These are phyloP conservation scores for Rhincodon typus DNA, from an alignment of 2,797 vertebrate genomes.

Conservation along the genomic window DNA sequence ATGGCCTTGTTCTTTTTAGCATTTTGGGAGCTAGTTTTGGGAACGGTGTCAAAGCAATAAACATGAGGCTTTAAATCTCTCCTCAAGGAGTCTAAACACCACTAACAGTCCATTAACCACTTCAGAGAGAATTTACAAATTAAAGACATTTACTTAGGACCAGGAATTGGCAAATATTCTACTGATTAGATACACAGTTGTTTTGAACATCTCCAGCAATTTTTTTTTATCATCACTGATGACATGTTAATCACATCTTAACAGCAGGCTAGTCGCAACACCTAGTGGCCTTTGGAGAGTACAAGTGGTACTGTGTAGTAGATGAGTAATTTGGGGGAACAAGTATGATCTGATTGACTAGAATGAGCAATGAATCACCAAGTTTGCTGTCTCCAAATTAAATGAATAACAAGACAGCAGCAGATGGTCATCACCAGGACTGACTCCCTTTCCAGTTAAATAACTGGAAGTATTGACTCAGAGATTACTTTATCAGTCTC, in stretches of 20 bases:
- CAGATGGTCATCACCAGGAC: background rate
- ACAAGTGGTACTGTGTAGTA: background rate
- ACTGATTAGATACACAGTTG: background rate
- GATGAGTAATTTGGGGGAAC: background rate
- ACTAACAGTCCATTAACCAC: background rate
- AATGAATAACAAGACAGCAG: background rate
- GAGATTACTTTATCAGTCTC: background rate
- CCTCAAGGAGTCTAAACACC: background rate
- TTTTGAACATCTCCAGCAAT: background rate
- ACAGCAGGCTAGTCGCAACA: background rate
- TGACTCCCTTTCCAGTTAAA: background rate
- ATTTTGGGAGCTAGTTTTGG: background rate
- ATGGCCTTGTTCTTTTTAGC: background rate
- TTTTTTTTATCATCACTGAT: background rate
- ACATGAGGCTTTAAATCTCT: background rate
- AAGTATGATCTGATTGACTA: background rate
- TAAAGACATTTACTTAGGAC: background rate
- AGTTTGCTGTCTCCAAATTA: background rate
- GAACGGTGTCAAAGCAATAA: background rate
- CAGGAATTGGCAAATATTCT: background rate
- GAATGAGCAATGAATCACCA: background rate
- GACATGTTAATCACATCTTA: background rate
- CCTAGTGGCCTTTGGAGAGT: background rate
- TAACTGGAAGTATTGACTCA: background rate
- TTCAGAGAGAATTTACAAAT: background rate